Percentiles rank a stretch among this genome's conserved stretches.
Evolutionary conservation across 2,797 vertebrate species (phyloP).

Genomic region (Leuciscus waleckii): DNA sequence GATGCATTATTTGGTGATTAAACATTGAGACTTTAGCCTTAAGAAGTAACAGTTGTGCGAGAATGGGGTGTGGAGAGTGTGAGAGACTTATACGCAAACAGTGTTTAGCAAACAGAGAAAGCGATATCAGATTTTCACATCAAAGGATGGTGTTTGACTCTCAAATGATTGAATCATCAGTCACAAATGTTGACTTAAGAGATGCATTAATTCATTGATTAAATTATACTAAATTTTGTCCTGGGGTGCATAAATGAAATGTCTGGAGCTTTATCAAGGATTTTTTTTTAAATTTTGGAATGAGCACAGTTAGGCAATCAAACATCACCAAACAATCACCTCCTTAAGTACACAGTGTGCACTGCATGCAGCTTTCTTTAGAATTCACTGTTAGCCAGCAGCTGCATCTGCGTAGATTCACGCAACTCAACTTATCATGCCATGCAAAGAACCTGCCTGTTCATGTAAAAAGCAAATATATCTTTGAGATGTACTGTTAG

Average conservation of each 20-base stretch:
- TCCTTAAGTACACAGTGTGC: constrained; percentile 36
- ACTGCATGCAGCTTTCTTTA: constrained; percentile 10
- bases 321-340: constrained; percentile 30
- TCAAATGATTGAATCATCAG: constrained; percentile 28
- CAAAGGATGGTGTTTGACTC: constrained; percentile 11
- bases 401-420: constrained; percentile 5
- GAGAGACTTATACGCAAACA: constrained; percentile 26
- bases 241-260: not conserved
- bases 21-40: constrained; percentile 33
- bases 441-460: not conserved
- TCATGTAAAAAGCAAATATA: not conserved
- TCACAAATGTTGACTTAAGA: not conserved
- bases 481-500: not conserved
- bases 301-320: constrained; percentile 29
- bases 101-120: constrained; percentile 35
- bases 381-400: constrained; percentile 16
- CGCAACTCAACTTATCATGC: no score
- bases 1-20: constrained; percentile 46
- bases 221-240: not conserved
- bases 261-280: not conserved
- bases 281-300: not conserved
- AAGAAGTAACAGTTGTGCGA: constrained; percentile 40
- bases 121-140: constrained; percentile 17
- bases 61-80: constrained; percentile 32
- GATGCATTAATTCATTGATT: not conserved